Evolutionary conservation across 2,888 invertebrate species (phyloP).

Genomic region (Phengaris alcon): DNA sequence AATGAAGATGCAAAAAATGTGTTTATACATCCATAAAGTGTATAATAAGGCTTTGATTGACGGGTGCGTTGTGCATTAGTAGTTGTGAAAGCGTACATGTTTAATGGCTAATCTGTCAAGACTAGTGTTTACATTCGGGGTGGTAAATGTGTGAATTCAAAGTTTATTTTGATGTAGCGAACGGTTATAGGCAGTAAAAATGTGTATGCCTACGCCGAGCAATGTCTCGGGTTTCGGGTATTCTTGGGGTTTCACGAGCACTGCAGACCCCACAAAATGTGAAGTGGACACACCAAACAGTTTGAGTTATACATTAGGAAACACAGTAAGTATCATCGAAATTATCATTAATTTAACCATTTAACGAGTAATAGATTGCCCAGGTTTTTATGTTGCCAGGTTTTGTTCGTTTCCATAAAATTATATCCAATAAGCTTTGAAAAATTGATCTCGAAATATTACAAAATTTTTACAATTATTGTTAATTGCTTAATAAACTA

Average conservation of each 20-base stretch:
- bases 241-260: slow-evolving; percentile 75
- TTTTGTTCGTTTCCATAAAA: not conserved
- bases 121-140: slow-evolving; percentile 74
- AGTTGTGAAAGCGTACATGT: slow-evolving; percentile 73
- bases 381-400: not conserved
- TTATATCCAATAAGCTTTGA: no score
- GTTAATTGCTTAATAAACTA: no score
- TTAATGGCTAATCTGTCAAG: slow-evolving; percentile 75
- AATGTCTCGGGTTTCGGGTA: slow-evolving; percentile 77
- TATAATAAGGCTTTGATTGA: slow-evolving; percentile 64
- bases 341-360: not conserved
- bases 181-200: slow-evolving; percentile 54
- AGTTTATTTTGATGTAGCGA: slow-evolving; percentile 60
- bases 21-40: slow-evolving; percentile 37
- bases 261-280: slow-evolving; percentile 72
- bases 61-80: slow-evolving; percentile 71
- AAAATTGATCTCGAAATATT: no score
- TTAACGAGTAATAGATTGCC: not conserved
- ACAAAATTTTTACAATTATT: no score
- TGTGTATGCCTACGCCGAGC: slow-evolving; percentile 78
- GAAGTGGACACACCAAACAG: slow-evolving; percentile 76
- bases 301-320: slow-evolving; percentile 73
- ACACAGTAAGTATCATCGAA: slow-evolving; percentile 58
- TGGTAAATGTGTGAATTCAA: slow-evolving; percentile 62
- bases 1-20: slow-evolving; percentile 31